These are phyloP conservation scores for Frieseomelitta varia DNA, from an alignment of 1,140 invertebrate genomes.

Conservation along the genomic window DNA sequence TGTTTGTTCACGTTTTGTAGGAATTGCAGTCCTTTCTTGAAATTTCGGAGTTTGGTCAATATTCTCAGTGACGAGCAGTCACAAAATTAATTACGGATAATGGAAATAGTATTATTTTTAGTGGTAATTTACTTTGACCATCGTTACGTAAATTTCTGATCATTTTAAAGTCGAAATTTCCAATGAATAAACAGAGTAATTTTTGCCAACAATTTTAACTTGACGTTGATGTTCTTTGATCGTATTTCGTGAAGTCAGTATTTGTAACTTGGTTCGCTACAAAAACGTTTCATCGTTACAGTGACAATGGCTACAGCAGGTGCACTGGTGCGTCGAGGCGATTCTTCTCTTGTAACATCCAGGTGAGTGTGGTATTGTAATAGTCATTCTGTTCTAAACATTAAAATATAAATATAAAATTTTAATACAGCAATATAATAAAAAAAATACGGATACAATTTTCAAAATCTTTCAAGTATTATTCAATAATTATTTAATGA, in stretches of 20 bases:
- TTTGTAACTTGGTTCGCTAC: not conserved
- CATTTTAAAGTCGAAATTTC: not conserved
- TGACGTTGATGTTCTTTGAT: too few relatives aligned
- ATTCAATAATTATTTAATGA: not conserved
- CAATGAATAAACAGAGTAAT: not conserved
- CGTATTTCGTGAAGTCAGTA: too few relatives aligned
- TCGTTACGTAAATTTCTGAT: not conserved
- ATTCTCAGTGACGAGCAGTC: too few relatives aligned
- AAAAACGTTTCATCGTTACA: conserved; percentile 73
- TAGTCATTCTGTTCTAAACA: not conserved
- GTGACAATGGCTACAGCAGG: conserved; percentile 82
- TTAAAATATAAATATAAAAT: not conserved
- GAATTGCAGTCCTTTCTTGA: too few relatives aligned
- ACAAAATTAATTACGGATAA: not conserved
- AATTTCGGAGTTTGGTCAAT: too few relatives aligned
- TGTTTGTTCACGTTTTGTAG: not conserved
- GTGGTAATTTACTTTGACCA: not conserved
- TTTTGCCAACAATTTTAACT: too few relatives aligned
- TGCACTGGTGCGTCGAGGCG: conserved; percentile 90
- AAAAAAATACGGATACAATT: not conserved
- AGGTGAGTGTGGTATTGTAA: conserved; percentile 82
- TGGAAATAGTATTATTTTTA: not conserved
- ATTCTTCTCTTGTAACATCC: conserved; percentile 95
- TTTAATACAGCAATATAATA: not conserved
- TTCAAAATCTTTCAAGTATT: not conserved